Evolutionary conservation across 2,888 invertebrate species (phyloP).

Genomic region (Ctena decussata): DNA sequence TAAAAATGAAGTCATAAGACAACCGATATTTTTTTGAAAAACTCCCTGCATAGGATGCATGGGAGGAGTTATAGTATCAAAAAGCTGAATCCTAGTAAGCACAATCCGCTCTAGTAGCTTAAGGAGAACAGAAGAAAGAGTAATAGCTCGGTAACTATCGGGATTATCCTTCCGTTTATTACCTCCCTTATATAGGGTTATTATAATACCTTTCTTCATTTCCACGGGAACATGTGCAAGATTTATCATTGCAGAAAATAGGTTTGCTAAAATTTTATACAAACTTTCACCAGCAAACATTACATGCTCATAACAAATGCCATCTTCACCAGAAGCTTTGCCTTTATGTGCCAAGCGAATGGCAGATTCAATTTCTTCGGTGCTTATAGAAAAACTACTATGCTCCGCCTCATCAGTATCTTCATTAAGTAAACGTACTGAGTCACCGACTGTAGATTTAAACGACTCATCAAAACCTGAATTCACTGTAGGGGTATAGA

Average conservation of each 20-base stretch:
- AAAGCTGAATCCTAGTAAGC: neutral
- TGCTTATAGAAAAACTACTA: neutral
- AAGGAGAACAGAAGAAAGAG: conserved; percentile 18
- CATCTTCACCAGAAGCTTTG: neutral
- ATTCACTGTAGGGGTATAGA: neutral
- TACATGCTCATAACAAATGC: neutral
- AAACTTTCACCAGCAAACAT: neutral
- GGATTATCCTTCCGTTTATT: conserved; percentile 28
- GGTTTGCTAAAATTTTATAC: neutral
- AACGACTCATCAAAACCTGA: neutral
- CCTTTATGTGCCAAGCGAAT: neutral
- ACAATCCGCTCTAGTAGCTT: conserved; percentile 30
- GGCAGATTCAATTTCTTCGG: neutral
- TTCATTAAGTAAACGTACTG: neutral
- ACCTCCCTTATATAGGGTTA: conserved; percentile 28
- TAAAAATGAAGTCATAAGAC: conserved; percentile 34
- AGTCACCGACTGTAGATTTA: neutral
- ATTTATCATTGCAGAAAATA: neutral
- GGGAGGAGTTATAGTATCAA: neutral
- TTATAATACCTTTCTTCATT: conserved; percentile 16
- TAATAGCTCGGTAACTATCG: conserved; percentile 31
- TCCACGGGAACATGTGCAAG: neutral
- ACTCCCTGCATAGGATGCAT: conserved; percentile 17
- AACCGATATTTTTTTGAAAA: conserved; percentile 26
- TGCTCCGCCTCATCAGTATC: neutral